A percentile compares a stretch with the other conserved stretches of the same genome.
These are phyloP conservation scores for Callipepla californica DNA, from an alignment of 2,113 vertebrate species.

Conservation along the genomic window DNA sequence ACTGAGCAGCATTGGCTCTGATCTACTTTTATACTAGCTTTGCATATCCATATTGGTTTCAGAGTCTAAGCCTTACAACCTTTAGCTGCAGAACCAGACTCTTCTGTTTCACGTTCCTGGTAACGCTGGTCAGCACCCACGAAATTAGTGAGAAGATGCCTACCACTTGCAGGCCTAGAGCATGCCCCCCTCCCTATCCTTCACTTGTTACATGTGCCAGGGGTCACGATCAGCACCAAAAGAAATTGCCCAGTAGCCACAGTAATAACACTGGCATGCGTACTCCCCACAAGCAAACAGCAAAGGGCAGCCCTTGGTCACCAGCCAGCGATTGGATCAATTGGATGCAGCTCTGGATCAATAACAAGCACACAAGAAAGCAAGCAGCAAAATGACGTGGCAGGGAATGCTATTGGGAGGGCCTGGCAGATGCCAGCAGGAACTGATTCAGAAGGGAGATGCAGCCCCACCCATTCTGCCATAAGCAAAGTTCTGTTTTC, in stretches of 20 bases:
- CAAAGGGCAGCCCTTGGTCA: background rate
- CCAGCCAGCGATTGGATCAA: background rate
- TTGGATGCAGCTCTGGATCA: background rate
- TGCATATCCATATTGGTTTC: background rate
- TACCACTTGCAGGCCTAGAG: background rate
- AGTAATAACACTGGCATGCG: rapidly evolving
- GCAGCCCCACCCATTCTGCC: constrained; percentile 17
- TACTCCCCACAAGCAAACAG: background rate
- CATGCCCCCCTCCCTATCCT: background rate
- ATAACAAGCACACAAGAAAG: background rate
- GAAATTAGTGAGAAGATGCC: background rate
- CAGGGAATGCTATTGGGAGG: background rate
- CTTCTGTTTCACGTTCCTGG: background rate
- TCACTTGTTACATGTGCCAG: background rate
- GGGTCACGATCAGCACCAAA: background rate
- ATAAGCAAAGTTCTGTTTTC: background rate
- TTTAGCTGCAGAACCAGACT: background rate
- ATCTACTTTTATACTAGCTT: background rate
- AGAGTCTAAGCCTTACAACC: background rate
- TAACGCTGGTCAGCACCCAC: background rate
- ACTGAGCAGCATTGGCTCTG: background rate
- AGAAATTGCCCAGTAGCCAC: background rate
- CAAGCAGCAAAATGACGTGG: background rate
- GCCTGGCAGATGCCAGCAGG: background rate
- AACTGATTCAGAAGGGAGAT: background rate